Base-by-base conservation (phyloP, 2,797 vertebrate genomes). In the Psittacula echo region DNA sequence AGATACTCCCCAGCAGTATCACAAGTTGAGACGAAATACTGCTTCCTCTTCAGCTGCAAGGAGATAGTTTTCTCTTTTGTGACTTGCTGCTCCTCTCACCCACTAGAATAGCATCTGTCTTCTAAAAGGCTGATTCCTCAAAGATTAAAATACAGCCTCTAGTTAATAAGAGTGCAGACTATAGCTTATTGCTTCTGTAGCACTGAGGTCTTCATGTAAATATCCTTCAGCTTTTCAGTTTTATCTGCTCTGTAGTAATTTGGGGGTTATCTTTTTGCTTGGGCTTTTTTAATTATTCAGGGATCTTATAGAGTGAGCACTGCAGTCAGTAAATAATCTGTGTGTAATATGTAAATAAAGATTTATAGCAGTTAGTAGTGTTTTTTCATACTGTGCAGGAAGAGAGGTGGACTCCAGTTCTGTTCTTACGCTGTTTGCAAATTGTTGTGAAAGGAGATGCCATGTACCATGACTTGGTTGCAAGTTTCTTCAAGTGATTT, bases 261-360 rank as follows among this genome's bases (percentile, higher is more conserved):
- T 51, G 5, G 14, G 4, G 4, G 0, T 3, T 48, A 47, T 76
- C 8, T 62, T 74, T n/a, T 44, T 71, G 32, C 56, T 6, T 68
- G 12, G 5, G 42, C 2, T 14, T 30, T 37, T 54, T 17, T 66
- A 83, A 34, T 85, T 14, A 10, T 61, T 71, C 19, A 27, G 71
- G n/a, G 12, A 5, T 86, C 53, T 84, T 79, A 64, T 14, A 54
- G 17, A 29, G 34, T 5, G 19, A 30, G 17, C 54, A 21, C 42
- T 90, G 45, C 34, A 82, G 67, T 50, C 29, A 20, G 32, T 75
- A 71, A 67, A 45, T 67, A 76, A 71, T 58, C 48, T 29, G 26
- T 64, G 26, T 61, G 8, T 79, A 85, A 24, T 79, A 87, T 90
- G 77, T 96, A 93, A 92, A 66, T 94, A 50, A 87, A 70, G 54